Base-by-base conservation (phyloP, 2,113 vertebrate genomes). In the Strigops habroptila region DNA sequence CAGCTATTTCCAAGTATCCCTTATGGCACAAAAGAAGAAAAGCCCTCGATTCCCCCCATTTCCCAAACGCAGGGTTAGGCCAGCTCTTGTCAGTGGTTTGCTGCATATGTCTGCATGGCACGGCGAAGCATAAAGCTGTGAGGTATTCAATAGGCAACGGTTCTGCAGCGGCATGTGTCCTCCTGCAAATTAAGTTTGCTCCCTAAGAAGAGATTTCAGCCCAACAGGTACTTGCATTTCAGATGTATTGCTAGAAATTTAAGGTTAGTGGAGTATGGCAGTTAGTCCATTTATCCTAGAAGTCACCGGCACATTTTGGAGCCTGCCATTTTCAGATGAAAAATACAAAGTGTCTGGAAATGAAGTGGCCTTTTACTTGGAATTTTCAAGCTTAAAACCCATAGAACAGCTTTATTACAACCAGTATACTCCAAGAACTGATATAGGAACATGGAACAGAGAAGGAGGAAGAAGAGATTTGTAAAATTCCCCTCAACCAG, bases 381-480 rank as follows among this genome's bases (percentile, higher is more conserved):
- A 67, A 68, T 44, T 79, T 28, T 57, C 27, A 84, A 87, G 69
- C 21, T 81, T 84, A 64, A 84, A 31, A 60, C 74, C 69, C 64
- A 39, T 65, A 82, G 55, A 91, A 48, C 48, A 82, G 85, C 21
- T 94, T 82, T 87, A 82, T 85, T 85, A 65, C 21, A 84, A 68
- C 24, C 31, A 18, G 30, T 55, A 21, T 44, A 71, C 4, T 64
- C 35, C 71, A 77, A 89, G 44, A 92, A 60, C 33, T 64, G 35
- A 79, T 1, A 1, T 3, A 21, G 48, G 48, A 93, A 79, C 24
- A 39, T 1, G 6, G 17, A 21, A 46, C 48, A 82, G 67, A 65
- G 7, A 13, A 74, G 12, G n/a, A 87, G 37, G 71, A 94, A 86
- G 59, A 80, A 6, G 30, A 49, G 12, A 35, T 52, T 16, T 48